These are phyloP conservation scores for Bubo bubo DNA, from an alignment of 2,113 vertebrate genomes.

Conservation along the genomic window DNA sequence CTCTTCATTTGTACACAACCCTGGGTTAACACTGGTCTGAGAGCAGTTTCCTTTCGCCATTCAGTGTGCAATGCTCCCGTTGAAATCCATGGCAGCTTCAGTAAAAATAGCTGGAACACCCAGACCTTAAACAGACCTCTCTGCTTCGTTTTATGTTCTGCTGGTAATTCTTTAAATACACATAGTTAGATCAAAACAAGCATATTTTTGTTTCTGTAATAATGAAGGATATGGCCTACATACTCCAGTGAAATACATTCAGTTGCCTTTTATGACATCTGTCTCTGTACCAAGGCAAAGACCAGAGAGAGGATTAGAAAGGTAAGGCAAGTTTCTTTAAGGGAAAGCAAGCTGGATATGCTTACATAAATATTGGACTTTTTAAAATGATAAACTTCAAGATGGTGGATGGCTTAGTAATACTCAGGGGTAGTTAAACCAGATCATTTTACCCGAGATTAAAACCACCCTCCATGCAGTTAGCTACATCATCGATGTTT, in stretches of 20 bases:
- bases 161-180: constrained; percentile 21
- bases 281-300: neutral
- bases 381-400: neutral
- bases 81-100: neutral
- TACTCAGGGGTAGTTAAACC: neutral
- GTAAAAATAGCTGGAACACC: constrained; percentile 19
- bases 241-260: neutral
- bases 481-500: constrained; percentile 8
- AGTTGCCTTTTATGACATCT: neutral
- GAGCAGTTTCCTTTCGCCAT: neutral
- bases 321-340: neutral
- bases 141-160: neutral
- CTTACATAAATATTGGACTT: neutral
- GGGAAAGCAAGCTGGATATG: neutral
- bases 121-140: neutral
- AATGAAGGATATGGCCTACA: neutral
- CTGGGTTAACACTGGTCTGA: neutral
- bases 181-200: neutral
- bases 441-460: neutral
- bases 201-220: neutral
- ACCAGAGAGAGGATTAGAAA: neutral
- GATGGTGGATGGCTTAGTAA: neutral
- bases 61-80: neutral
- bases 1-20: neutral
- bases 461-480: constrained; percentile 6